Percentiles rank a stretch among this genome's conserved stretches.
Evolutionary conservation across 2,797 vertebrate genomes (phyloP).

Genomic region (Iguana delicatissima): DNA sequence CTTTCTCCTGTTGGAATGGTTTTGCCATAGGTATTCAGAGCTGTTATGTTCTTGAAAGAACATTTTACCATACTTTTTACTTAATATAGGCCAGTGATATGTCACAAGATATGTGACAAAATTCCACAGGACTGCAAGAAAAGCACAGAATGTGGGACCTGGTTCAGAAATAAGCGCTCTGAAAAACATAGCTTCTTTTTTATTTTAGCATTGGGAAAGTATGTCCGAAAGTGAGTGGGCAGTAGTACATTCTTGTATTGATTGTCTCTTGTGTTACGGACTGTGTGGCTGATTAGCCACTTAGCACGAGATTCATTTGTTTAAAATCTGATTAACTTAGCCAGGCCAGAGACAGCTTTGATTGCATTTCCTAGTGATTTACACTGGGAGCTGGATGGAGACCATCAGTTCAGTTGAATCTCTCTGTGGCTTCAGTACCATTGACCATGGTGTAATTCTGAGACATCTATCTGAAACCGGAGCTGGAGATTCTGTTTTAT

Average conservation of each 20-base stretch:
- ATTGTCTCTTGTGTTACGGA: neutral
- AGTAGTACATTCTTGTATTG: neutral
- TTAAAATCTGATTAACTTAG: neutral
- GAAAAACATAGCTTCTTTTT: neutral
- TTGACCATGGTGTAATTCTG: neutral
- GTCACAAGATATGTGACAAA: too few relatives aligned
- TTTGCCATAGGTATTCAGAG: neutral
- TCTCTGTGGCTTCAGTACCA: neutral
- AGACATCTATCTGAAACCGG: neutral
- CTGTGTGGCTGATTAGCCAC: neutral
- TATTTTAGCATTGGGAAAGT: neutral
- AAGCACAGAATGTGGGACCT: neutral
- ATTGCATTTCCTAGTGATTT: neutral
- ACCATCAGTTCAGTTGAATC: neutral
- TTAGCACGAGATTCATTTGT: neutral
- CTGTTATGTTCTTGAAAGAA: neutral
- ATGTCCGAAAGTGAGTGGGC: neutral
- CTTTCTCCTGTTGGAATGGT: neutral
- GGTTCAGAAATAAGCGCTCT: neutral
- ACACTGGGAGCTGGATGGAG: neutral
- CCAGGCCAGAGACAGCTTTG: neutral
- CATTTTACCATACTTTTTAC: neutral
- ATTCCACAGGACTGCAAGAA: neutral
- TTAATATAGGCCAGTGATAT: neutral
- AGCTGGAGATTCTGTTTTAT: neutral